Conservation (phyloP, 2,797 vertebrate species). For the Mycteria americana region DNA sequence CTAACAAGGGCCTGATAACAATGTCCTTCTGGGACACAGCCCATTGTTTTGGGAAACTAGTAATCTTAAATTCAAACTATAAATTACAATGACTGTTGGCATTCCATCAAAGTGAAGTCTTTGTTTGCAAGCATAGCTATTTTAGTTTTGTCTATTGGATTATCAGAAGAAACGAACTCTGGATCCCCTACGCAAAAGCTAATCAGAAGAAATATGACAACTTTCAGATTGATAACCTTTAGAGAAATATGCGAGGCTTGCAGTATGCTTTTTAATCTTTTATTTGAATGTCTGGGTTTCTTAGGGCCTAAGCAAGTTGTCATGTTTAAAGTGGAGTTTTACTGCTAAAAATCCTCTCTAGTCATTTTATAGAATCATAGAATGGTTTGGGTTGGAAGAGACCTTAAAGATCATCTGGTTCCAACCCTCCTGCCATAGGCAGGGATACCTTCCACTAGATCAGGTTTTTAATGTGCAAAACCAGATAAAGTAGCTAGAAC, state of each 20-base stretch:
- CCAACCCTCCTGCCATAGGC: background rate
- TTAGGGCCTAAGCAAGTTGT: background rate
- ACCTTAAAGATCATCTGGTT: background rate
- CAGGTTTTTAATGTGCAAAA: background rate
- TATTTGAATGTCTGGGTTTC: background rate
- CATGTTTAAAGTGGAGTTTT: background rate
- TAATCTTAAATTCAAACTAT: conserved; percentile 34
- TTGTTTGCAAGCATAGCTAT: background rate
- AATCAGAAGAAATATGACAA: background rate
- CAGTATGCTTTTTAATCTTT: background rate
- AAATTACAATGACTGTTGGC: conserved; percentile 46
- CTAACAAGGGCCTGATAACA: conserved; percentile 2
- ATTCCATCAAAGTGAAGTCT: conserved; percentile 33
- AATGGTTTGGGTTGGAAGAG: background rate
- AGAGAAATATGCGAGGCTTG: background rate
- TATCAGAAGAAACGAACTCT: background rate
- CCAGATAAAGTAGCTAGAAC: background rate
- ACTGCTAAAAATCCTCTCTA: background rate
- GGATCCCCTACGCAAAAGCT: background rate
- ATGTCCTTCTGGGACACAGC: background rate
- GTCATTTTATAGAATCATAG: background rate
- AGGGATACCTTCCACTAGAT: background rate
- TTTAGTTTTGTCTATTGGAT: conserved; percentile 10
- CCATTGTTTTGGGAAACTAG: conserved; percentile 34
- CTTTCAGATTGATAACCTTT: background rate